phyloP scores from a whole-genome alignment of 1,140 invertebrate species.

The Tachypleus tridentatus region DNA sequence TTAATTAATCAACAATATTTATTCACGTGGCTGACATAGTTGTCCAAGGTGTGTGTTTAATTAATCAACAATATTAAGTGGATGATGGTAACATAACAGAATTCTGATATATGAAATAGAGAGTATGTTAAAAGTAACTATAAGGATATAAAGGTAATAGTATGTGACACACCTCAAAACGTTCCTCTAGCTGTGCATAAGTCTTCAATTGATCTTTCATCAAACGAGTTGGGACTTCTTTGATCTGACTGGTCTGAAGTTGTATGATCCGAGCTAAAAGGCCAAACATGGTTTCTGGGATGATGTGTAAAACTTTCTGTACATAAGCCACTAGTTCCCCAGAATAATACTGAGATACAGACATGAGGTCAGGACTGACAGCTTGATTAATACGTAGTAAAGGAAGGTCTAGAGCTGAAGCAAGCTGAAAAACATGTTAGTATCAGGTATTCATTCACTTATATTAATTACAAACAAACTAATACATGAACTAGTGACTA shows the following conservation, averaged over 20 bases:
- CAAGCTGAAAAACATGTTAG: constrained; percentile 43
- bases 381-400: constrained; percentile 91
- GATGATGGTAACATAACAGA: not conserved
- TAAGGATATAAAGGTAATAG: not conserved
- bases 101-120: not conserved
- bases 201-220: constrained; percentile 91
- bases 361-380: constrained; percentile 74
- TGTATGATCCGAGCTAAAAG: constrained; percentile 77
- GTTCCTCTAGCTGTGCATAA: constrained; percentile 81
- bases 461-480: no score
- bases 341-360: constrained; percentile 93
- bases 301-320: constrained; percentile 88
- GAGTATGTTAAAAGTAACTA: constrained; percentile 1
- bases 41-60: no score
- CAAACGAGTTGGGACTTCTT: constrained; percentile 84
- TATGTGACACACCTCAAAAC: constrained; percentile 47
- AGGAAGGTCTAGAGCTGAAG: constrained; percentile 86
- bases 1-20: no score
- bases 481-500: no score
- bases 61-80: constrained; percentile 8
- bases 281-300: constrained; percentile 90
- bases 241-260: constrained; percentile 55
- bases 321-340: constrained; percentile 85
- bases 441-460: no score
- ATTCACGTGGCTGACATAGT: no score